Conservation (phyloP, 2,888 invertebrate species). For the Apotomis betuletana region DNA sequence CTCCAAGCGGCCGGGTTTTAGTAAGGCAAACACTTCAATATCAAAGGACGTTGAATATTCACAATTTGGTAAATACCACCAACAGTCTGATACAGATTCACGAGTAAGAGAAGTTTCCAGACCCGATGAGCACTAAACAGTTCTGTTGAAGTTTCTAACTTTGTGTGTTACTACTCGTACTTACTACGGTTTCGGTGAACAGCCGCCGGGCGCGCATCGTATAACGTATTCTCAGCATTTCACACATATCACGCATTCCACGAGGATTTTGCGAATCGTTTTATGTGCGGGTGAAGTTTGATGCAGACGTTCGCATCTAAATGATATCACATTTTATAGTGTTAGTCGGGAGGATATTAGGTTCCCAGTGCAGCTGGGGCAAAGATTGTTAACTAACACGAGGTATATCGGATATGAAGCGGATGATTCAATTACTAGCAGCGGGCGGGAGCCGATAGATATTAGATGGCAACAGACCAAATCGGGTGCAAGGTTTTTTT, state of each 20-base stretch:
- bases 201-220: neutral
- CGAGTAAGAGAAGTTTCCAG: neutral
- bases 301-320: neutral
- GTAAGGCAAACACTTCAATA: constrained; percentile 3
- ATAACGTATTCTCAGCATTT: neutral
- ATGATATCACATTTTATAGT: neutral
- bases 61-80: constrained; percentile 6
- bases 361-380: constrained; percentile 7
- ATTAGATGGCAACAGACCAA: constrained; percentile 28
- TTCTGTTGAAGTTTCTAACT: neutral
- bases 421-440: constrained; percentile 21
- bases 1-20: neutral
- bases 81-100: neutral
- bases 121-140: neutral
- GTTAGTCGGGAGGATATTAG: constrained; percentile 18
- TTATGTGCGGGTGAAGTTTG: neutral
- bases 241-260: neutral
- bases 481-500: constrained; percentile 3
- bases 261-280: neutral
- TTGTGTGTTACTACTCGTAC: neutral
- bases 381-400: constrained; percentile 11
- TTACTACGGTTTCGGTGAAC: neutral
- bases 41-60: neutral
- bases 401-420: constrained; percentile 18
- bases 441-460: constrained; percentile 13